These are phyloP conservation scores for Trematocara macrostoma DNA, from an alignment of 2,113 vertebrate species.

Conservation along the genomic window DNA sequence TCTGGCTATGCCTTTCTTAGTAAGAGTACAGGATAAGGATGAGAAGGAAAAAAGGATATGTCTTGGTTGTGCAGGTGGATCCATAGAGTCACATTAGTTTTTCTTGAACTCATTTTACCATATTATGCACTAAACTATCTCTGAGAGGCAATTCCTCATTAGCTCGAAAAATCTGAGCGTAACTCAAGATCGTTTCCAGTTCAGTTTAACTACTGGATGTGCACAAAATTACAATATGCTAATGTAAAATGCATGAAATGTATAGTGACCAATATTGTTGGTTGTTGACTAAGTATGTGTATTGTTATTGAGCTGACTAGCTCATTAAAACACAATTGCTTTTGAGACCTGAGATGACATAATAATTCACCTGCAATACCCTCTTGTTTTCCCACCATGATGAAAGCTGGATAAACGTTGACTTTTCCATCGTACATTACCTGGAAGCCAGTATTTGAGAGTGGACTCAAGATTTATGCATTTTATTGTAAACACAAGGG, in stretches of 20 bases:
- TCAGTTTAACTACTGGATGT: neutral
- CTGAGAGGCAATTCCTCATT: fast-evolving
- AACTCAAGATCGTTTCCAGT: neutral
- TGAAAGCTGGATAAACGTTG: neutral
- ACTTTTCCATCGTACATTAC: neutral
- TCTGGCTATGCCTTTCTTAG: neutral
- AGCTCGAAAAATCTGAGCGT: neutral
- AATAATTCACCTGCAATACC: neutral
- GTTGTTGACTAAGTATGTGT: neutral
- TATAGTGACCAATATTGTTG: neutral
- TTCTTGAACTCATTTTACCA: neutral
- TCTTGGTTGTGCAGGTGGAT: neutral
- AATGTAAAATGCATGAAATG: neutral
- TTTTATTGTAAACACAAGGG: too few relatives aligned
- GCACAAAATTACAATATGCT: neutral
- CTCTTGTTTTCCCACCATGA: neutral
- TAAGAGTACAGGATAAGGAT: neutral
- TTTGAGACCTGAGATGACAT: neutral
- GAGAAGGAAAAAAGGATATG: neutral
- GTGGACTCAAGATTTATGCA: too few relatives aligned
- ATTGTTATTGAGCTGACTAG: neutral
- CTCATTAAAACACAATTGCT: neutral
- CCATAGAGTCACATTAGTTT: neutral
- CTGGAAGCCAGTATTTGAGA: neutral
- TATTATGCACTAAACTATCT: neutral